Conservation (phyloP, 2,888 invertebrate species). For the Scaptomyza caliginosa region DNA sequence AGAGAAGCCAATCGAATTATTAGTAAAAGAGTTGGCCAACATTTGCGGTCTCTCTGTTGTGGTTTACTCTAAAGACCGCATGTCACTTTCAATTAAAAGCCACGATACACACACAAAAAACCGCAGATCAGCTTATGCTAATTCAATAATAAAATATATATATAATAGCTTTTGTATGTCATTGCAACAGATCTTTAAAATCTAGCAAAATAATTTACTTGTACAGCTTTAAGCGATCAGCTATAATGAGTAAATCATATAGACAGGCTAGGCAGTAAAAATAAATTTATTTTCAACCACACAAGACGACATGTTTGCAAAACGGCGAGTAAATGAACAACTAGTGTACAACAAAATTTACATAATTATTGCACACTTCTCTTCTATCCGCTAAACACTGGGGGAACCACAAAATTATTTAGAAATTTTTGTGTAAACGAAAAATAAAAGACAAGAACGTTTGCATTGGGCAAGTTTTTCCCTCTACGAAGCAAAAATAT, state of each 20-base stretch:
- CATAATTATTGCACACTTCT: constrained; percentile 69
- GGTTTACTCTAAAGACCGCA: constrained; percentile 17
- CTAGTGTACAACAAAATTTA: constrained; percentile 62
- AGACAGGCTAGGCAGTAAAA: constrained; percentile 75
- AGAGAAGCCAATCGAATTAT: constrained; percentile 14
- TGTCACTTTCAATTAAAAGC: constrained; percentile 46
- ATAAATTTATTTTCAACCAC: constrained; percentile 47
- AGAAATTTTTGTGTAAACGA: constrained; percentile 46
- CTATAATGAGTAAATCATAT: constrained; percentile 71
- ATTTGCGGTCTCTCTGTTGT: constrained; percentile 28
- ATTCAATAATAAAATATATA: constrained; percentile 39
- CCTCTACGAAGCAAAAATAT: constrained; percentile 28
- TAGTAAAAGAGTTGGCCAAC: constrained; percentile 9
- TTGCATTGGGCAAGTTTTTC: constrained; percentile 46
- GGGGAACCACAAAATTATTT: constrained; percentile 43
- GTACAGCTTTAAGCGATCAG: constrained; percentile 63
- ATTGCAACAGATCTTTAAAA: constrained; percentile 63
- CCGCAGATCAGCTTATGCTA: constrained; percentile 12
- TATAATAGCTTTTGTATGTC: constrained; percentile 62
- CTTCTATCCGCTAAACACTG: constrained; percentile 3
- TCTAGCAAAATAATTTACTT: constrained; percentile 66
- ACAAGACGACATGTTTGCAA: constrained; percentile 58
- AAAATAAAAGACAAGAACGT: constrained; percentile 19
- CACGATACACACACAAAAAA: constrained; percentile 21
- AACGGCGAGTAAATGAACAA: constrained; percentile 59